Percentiles rank a stretch among this genome's conserved stretches.
These are phyloP conservation scores for Paracentrotus lividus DNA, from an alignment of 53 echinoderm and acorn worm genomes.

Conservation along the genomic window DNA sequence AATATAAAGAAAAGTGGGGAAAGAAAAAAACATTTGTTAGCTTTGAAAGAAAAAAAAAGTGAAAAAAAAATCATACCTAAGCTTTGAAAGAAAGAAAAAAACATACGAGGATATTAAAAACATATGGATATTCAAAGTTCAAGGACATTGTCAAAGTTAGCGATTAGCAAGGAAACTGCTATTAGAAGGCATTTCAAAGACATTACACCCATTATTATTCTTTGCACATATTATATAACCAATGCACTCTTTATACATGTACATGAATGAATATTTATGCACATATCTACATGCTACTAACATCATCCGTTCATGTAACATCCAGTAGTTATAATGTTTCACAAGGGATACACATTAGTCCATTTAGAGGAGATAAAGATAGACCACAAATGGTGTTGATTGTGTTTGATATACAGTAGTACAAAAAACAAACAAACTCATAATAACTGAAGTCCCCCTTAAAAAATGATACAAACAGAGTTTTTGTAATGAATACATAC, in stretches of 20 bases:
- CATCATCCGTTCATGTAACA: neutral
- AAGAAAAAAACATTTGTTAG: no score
- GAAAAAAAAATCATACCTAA: no score
- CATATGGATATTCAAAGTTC: no score
- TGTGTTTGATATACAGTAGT: no score
- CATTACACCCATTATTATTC: neutral
- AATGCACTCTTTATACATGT: conserved; percentile 2
- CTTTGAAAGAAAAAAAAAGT: no score
- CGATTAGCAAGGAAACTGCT: neutral
- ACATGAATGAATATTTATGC: neutral
- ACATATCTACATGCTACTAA: neutral
- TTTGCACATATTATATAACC: neutral
- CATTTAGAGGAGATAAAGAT: neutral
- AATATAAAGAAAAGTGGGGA: no score
- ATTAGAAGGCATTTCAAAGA: neutral
- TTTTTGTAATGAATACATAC: neutral
- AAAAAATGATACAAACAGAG: no score
- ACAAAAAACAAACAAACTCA: no score
- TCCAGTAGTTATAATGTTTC: neutral
- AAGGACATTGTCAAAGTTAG: neutral
- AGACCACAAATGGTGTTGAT: no score
- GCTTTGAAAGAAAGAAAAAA: no score
- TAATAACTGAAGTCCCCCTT: no score
- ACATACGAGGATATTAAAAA: no score
- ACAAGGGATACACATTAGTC: neutral